Evolutionary conservation across 2,888 invertebrate species (phyloP).

Genomic region (Acrobasis consociella): DNA sequence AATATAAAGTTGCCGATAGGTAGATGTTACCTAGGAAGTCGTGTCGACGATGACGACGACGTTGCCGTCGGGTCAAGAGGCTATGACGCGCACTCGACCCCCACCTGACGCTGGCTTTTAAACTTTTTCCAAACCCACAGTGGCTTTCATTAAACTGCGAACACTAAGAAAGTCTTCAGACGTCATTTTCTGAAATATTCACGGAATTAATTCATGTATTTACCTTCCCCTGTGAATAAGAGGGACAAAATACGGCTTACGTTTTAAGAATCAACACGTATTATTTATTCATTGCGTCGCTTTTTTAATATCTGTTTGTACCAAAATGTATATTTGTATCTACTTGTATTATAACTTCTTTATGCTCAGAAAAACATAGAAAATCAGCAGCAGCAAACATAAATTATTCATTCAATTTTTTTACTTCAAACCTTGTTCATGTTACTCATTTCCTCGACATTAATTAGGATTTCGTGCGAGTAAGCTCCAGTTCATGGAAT

Average conservation of each 20-base stretch:
- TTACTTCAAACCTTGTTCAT: background rate
- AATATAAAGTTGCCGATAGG: background rate
- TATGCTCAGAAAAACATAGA: no score
- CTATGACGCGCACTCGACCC: slow-evolving; percentile 70
- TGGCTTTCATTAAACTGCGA: slow-evolving; percentile 68
- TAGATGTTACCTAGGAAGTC: slow-evolving; percentile 3
- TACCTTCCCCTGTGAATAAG: slow-evolving; percentile 1
- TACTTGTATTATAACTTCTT: no score
- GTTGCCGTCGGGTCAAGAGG: slow-evolving; percentile 64
- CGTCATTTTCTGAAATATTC: slow-evolving; percentile 44
- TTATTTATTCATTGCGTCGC: background rate
- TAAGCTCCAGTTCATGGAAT: background rate
- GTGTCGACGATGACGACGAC: slow-evolving; percentile 28
- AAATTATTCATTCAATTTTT: no score
- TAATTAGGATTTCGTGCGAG: slow-evolving; percentile 1
- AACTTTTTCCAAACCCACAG: slow-evolving; percentile 68
- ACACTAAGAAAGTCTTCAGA: slow-evolving; percentile 46
- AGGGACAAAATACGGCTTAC: background rate
- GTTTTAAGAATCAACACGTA: background rate
- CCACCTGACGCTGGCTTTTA: slow-evolving; percentile 64
- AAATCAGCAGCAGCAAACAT: no score
- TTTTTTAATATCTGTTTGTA: background rate
- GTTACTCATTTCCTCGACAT: background rate
- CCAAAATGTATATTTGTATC: background rate
- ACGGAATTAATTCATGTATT: slow-evolving; percentile 34